Evolutionary conservation across 2,113 vertebrate genomes (phyloP), one percentile per base, ranked within the genome.

Genomic region (Pavo muticus): DNA sequence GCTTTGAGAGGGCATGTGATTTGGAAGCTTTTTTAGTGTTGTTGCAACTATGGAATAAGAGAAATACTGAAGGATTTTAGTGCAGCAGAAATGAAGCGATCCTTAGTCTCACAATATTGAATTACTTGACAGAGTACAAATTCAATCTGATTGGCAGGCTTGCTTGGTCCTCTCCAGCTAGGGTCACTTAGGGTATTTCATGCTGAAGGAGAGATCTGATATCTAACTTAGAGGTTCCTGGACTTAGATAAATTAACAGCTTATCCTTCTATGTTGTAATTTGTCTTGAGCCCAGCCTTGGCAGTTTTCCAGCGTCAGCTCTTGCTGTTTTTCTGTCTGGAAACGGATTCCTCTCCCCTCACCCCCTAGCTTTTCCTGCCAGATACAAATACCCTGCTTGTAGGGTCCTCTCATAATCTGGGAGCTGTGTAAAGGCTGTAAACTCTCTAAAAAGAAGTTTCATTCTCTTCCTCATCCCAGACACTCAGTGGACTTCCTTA

Each of bases 171-270:
- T 87, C 77, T 89, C 2, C 52, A 67, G 24, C 4, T 2, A n/a
- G 78, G 54, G 57, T 80, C 87, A 59, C 27, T 89, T 67, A 7
- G 9, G 24, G 48, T 50, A 44, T 82, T 75, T 85, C 75, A 85
- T 91, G 60, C 42, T 68, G 39, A 87, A 54, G 59, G 85, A 82
- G 52, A 79, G 52, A 83, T 70, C 70, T 87, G 63, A 85, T 92
- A 70, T 50, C 59, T 59, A 44, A 18, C 29, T 80, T 42, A 82
- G 74, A 60, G 69, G 14, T 57, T 91, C 65, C 67, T 77, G 64
- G 32, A 15, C 25, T 89, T 73, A 8, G 56, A 54, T 80, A 52
- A 84, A 57, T 82, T 72, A 40, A 9, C 52, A 72, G 5, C 3
- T 69, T 68, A 57, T 45, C 30, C 6, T 42, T 61, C 44, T n/a